Evolutionary conservation across 2,797 vertebrate species (phyloP).

Genomic region (Lacerta viridis): DNA sequence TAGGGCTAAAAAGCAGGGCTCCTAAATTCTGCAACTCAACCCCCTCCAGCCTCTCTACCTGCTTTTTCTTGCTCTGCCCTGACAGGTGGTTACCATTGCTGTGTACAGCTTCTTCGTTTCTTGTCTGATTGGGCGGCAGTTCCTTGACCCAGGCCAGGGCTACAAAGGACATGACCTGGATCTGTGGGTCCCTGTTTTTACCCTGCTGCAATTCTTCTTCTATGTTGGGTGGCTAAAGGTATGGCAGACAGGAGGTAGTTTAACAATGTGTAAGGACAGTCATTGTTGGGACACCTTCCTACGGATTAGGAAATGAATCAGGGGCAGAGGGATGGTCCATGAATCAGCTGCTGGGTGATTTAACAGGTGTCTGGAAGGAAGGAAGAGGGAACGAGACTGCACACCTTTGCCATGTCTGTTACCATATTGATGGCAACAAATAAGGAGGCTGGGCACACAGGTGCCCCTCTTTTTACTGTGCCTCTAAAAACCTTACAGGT

Average conservation of each 20-base stretch:
- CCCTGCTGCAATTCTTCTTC: constrained; percentile 95
- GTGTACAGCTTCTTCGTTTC: constrained; percentile 95
- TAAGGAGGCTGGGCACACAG: neutral
- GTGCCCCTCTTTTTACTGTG: neutral
- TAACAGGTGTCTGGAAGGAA: neutral
- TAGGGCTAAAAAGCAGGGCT: neutral
- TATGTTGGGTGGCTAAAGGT: constrained; percentile 97
- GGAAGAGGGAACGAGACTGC: too few relatives aligned
- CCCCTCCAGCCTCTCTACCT: too few relatives aligned
- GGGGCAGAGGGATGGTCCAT: fast-evolving
- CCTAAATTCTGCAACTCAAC: neutral
- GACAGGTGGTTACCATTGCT: constrained; percentile 92
- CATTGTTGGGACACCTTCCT: neutral
- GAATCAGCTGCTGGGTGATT: too few relatives aligned
- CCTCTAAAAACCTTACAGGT: constrained; percentile 78
- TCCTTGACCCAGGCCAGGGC: constrained; percentile 90
- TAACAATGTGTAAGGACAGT: neutral
- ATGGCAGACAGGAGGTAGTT: neutral
- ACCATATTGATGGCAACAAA: neutral
- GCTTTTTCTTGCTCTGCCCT: neutral
- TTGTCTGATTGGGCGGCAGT: constrained; percentile 93
- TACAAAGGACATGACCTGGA: constrained; percentile 92
- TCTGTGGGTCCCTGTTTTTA: constrained; percentile 92
- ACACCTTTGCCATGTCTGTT: neutral
- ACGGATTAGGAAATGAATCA: neutral